Evolutionary conservation across 2,888 invertebrate genomes (phyloP), one percentile per base, ranked within the genome.

Genomic region (Craniophora ligustri): DNA sequence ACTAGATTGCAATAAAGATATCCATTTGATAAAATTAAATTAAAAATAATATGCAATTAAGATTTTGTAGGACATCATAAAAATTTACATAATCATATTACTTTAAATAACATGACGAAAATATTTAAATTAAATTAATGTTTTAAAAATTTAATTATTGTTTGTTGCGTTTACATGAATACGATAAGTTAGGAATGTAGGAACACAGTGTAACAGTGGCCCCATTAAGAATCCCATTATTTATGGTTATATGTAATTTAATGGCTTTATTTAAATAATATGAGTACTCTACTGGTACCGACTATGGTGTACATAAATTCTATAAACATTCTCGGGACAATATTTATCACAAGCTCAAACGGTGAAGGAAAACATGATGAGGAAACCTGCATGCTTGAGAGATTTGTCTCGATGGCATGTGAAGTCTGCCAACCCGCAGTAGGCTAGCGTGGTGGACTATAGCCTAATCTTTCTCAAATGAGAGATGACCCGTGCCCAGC

Each of bases 31-130:
- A 51, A 42, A 26, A 70, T 57, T 47, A 38, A 68, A 60, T 55
- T 60, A 63, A 51, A 26, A 69, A 68, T 62, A 53, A 67, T 60
- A 61, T 31, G 53, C 45, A 59, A 72, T 62, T 64, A 62, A 69
- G 40, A 68, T 62, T 69, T 69, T 66, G 67, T 72, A 69, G 73
- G 64, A 72, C 64, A 67, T 55, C 61, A 67, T 72, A 28, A 44
- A 44, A 59, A 75, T 72, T 69, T 39, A 67, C 67, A 69, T 73
- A 69, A 72, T 59, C 46, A 51, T 57, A 69, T 38, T 70, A 67
- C 46, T 70, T 56, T 34, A 42, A 26, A 50, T 72, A 57, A 49
- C 57, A 72, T 72, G 62, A 68, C 72, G 21, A 34, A 56, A 56
- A 55, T 72, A 68, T 72, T 75, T 46, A 72, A 67, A 72, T 72